Evolutionary conservation across 2,113 vertebrate species (phyloP).

Genomic region (Indicator indicator): DNA sequence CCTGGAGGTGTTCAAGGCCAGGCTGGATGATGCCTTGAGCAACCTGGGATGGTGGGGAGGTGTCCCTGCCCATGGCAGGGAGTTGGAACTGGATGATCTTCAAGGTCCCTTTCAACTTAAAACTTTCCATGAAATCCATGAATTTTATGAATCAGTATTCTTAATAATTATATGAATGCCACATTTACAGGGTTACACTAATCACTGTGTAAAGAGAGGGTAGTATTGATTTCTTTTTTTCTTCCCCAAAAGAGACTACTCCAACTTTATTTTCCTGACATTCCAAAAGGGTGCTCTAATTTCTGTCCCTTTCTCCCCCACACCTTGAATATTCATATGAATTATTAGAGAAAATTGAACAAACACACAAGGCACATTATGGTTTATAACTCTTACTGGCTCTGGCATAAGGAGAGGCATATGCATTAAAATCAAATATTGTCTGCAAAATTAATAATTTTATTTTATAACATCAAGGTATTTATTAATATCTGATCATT

Average conservation of each 20-base stretch:
- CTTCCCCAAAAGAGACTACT: background rate
- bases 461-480: background rate
- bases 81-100: too few species aligned
- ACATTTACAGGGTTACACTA: background rate
- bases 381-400: background rate
- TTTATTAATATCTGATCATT: background rate
- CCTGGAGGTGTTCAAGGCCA: too few species aligned
- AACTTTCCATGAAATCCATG: too few species aligned
- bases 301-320: background rate
- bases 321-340: background rate
- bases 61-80: too few species aligned
- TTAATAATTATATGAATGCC: background rate
- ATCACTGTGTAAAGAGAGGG: background rate
- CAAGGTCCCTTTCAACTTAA: too few species aligned
- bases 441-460: background rate
- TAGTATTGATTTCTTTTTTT: background rate
- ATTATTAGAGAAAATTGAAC: conserved; percentile 24
- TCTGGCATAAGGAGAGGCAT: background rate
- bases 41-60: too few species aligned
- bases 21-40: too few species aligned
- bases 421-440: background rate
- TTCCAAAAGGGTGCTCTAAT: background rate
- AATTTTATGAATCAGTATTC: background rate
- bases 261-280: background rate
- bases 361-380: background rate